A percentile compares a stretch with the other conserved stretches of the same genome.
These are phyloP conservation scores for Pelobates cultripes DNA, from an alignment of 2,797 vertebrate species.

Conservation along the genomic window DNA sequence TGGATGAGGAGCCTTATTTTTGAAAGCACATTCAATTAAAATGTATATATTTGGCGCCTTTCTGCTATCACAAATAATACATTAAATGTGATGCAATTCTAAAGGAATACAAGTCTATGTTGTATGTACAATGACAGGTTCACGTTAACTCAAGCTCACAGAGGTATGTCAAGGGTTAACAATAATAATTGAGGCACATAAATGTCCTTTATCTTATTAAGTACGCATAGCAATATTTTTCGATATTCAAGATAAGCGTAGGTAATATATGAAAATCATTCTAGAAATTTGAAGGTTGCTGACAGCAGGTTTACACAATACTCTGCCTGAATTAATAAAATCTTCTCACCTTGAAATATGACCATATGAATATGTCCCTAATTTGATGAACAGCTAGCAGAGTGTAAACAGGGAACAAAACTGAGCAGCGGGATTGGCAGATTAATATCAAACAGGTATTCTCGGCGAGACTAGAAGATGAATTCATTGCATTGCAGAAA, in stretches of 20 bases:
- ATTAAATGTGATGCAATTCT: no score
- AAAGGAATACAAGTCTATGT: no score
- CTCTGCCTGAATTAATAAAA: constrained; percentile 26
- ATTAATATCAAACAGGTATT: constrained; percentile 1
- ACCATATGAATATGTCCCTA: background rate
- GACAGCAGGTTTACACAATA: background rate
- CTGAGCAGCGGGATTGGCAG: background rate
- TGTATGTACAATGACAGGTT: no score
- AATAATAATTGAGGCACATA: no score
- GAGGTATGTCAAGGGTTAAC: no score
- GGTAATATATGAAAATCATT: background rate
- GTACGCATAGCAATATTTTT: background rate
- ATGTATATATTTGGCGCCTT: no score
- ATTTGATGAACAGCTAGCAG: constrained; percentile 6
- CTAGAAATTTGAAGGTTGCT: background rate
- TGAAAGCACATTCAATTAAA: no score
- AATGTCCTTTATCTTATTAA: no score
- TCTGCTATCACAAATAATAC: no score
- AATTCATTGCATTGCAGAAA: background rate
- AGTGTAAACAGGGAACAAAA: background rate
- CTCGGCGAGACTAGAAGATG: background rate
- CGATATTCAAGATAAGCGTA: background rate
- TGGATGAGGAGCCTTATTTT: no score
- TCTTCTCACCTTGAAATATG: constrained; percentile 31
- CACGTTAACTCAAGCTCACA: no score